phyloP scores from a whole-genome alignment of 2,888 invertebrate genomes.

The Ichneumoninae sp. region DNA sequence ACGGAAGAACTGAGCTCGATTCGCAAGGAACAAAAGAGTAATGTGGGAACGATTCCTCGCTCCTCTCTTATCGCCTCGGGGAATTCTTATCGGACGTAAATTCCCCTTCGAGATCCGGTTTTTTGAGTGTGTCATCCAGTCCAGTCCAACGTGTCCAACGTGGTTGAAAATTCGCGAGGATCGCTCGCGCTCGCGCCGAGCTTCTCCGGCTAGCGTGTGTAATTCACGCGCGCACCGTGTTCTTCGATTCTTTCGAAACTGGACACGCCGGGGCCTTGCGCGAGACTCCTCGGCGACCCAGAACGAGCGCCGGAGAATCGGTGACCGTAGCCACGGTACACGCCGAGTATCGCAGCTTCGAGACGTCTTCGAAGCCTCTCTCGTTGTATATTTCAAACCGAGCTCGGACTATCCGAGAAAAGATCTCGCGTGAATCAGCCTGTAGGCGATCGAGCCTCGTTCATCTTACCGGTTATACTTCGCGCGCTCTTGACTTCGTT shows the following conservation, averaged over 20 bases:
- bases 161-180: not conserved
- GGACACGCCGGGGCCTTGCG: not conserved
- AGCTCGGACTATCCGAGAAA: not conserved
- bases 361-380: not conserved
- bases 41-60: conserved; percentile 8
- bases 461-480: conserved; percentile 52
- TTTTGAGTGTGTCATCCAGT: conserved; percentile 49
- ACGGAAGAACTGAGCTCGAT: not conserved
- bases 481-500: conserved; percentile 76
- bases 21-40: not conserved
- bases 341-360: not conserved
- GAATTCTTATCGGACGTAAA: conserved; percentile 41
- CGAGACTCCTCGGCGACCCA: conserved; percentile 6
- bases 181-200: not conserved
- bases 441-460: conserved; percentile 41
- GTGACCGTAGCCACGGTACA: not conserved
- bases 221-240: not conserved
- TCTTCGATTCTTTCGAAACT: conserved; percentile 3
- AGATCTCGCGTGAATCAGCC: conserved; percentile 36
- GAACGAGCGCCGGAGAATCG: not conserved
- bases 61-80: conserved; percentile 34
- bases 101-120: conserved; percentile 46
- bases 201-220: not conserved
- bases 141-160: conserved; percentile 42
- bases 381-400: not conserved